phyloP scores from a whole-genome alignment of 2,888 invertebrate species.

The Camponotus fellah region DNA sequence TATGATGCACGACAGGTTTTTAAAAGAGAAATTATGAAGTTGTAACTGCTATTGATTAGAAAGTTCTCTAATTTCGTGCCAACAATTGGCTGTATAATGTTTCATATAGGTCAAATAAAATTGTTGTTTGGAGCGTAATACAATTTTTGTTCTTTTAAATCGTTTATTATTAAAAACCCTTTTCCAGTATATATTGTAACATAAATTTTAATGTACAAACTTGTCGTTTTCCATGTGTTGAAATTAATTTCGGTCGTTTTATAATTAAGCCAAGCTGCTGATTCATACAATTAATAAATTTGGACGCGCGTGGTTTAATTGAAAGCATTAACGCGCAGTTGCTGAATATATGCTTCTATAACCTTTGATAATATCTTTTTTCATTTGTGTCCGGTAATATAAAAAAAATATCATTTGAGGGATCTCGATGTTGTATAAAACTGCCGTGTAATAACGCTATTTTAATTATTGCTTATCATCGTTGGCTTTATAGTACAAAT shows the following conservation, averaged over 20 bases:
- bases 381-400: not conserved
- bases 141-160: slow-evolving; percentile 5
- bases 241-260: slow-evolving; percentile 38
- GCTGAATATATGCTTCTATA: not conserved
- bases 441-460: not conserved
- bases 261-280: slow-evolving; percentile 27
- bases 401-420: slow-evolving; percentile 25
- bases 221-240: not conserved
- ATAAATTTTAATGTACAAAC: not conserved
- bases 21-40: slow-evolving; percentile 37
- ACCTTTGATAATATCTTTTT: slow-evolving; percentile 8
- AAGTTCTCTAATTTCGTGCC: slow-evolving; percentile 50
- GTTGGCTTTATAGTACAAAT: not conserved
- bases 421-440: not conserved
- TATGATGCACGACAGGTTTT: not conserved
- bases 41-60: slow-evolving; percentile 22
- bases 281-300: slow-evolving; percentile 40
- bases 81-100: slow-evolving; percentile 49
- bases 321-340: slow-evolving; percentile 17
- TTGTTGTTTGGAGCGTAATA: slow-evolving; percentile 6
- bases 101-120: slow-evolving; percentile 33
- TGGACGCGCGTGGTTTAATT: slow-evolving; percentile 28
- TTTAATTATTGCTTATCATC: slow-evolving; percentile 10
- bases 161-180: not conserved
- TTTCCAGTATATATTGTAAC: not conserved